Conservation (phyloP, 2,113 vertebrate species). For the Spea bombifrons region DNA sequence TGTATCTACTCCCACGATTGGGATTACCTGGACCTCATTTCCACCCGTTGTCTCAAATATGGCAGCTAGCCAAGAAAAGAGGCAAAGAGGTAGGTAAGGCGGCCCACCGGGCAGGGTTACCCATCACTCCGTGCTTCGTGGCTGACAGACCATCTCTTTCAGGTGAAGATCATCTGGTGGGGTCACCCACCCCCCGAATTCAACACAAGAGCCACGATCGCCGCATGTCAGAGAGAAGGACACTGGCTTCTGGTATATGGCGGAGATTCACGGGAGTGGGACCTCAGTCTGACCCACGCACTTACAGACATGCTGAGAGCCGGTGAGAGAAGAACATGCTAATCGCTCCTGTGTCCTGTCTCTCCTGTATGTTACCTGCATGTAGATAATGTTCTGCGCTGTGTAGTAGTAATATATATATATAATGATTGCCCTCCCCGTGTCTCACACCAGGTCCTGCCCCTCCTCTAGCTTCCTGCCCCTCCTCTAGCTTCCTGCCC, state of each 20-base stretch:
- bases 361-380: too few species aligned
- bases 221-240: slow-evolving; percentile 60
- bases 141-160: not conserved
- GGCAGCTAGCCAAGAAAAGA: slow-evolving; percentile 56
- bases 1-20: slow-evolving; percentile 61
- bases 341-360: too few species aligned
- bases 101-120: too few species aligned
- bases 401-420: too few species aligned
- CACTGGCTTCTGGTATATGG: slow-evolving; percentile 79
- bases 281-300: not conserved
- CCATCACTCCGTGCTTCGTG: too few species aligned
- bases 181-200: not conserved
- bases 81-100: slow-evolving; percentile 32
- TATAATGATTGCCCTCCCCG: too few species aligned
- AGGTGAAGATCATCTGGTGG: slow-evolving; percentile 21
- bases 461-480: too few species aligned
- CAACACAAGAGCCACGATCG: slow-evolving; percentile 49
- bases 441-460: too few species aligned
- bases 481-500: too few species aligned
- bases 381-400: too few species aligned
- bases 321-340: not conserved
- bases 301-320: not conserved
- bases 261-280: slow-evolving; percentile 76
- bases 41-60: slow-evolving; percentile 63
- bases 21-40: slow-evolving; percentile 46